Evolutionary conservation across 2,888 invertebrate species (phyloP).

Genomic region (Diarsia brunnea): DNA sequence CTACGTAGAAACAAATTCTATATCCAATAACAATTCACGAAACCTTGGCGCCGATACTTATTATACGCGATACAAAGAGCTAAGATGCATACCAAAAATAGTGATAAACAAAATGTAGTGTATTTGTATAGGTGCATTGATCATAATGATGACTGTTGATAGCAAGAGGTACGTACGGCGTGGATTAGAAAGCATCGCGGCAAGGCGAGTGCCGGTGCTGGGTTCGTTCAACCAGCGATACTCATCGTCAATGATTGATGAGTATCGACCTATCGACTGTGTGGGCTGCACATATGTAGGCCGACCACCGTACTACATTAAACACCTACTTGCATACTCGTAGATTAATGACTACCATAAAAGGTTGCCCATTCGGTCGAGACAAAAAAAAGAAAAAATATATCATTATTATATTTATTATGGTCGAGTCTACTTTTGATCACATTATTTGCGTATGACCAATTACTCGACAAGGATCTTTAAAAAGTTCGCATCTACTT

Average conservation of each 20-base stretch:
- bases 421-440: conserved; percentile 31
- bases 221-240: conserved; percentile 78
- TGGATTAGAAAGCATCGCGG: conserved; percentile 79
- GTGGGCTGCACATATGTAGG: conserved; percentile 81
- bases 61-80: conserved; percentile 62
- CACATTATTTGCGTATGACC: conserved; percentile 14
- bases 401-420: conserved; percentile 25
- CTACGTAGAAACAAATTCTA: conserved; percentile 57
- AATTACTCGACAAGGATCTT: conserved; percentile 11
- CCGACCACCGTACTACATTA: conserved; percentile 79
- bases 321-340: conserved; percentile 77
- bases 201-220: conserved; percentile 69
- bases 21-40: conserved; percentile 60
- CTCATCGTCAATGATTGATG: conserved; percentile 84
- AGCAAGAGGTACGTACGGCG: conserved; percentile 68
- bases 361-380: conserved; percentile 62
- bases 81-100: conserved; percentile 65
- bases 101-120: conserved; percentile 65
- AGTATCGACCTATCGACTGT: conserved; percentile 77
- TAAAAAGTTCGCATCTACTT: conserved; percentile 7
- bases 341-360: conserved; percentile 77
- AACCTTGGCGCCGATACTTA: conserved; percentile 67
- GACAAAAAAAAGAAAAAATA: conserved; percentile 19
- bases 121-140: conserved; percentile 64
- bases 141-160: conserved; percentile 70